phyloP scores from a whole-genome alignment of 2,797 vertebrate species.

The Rhinichthys osculus region DNA sequence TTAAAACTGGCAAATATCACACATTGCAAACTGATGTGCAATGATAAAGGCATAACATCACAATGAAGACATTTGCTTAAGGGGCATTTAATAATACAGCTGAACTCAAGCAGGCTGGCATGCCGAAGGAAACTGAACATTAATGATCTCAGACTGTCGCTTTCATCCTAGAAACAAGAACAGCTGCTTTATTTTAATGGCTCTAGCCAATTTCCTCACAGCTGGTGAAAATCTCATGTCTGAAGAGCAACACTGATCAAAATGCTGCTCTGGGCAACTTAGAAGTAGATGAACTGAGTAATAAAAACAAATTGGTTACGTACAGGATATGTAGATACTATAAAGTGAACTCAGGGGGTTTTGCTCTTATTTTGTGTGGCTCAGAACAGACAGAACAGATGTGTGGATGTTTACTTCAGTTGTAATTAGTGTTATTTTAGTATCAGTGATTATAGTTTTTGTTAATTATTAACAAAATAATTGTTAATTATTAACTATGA shows the following conservation, averaged over 20 bases:
- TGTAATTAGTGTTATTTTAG: not conserved
- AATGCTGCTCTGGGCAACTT: not conserved
- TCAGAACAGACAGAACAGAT: not conserved
- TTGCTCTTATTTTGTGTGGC: not conserved
- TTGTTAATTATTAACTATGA: too few species aligned
- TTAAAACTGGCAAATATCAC: not conserved
- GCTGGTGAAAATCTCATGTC: not conserved
- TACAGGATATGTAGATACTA: not conserved
- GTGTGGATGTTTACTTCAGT: not conserved
- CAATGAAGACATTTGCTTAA: not conserved
- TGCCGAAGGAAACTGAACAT: not conserved
- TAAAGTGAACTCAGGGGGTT: not conserved
- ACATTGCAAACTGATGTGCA: not conserved
- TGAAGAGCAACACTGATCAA: not conserved
- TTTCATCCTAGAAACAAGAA: not conserved
- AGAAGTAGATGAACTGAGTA: not conserved
- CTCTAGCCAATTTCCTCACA: not conserved
- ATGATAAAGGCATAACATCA: not conserved
- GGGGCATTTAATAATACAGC: not conserved
- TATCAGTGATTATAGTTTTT: not conserved
- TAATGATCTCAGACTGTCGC: not conserved
- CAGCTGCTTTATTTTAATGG: constrained; percentile 25
- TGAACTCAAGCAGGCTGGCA: not conserved
- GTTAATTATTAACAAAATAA: not conserved
- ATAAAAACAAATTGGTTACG: constrained; percentile 8